Conservation (phyloP, 2,113 vertebrate genomes). For the Pantherophis guttatus region DNA sequence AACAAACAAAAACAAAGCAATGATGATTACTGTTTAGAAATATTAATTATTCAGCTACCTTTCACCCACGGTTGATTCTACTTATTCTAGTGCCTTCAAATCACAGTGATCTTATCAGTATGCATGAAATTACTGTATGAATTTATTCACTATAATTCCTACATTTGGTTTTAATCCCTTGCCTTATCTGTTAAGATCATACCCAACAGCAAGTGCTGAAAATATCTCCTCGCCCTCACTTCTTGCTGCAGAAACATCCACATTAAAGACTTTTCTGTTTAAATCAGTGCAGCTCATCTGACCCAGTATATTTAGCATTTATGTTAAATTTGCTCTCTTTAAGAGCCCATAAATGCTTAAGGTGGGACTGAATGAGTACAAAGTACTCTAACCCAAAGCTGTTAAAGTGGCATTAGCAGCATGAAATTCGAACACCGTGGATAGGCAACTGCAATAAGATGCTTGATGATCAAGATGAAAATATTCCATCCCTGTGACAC, state of each 20-base stretch:
- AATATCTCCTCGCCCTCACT: not conserved
- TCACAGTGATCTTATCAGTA: not conserved
- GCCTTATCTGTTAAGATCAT: not conserved
- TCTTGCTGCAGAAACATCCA: not conserved
- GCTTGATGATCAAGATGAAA: not conserved
- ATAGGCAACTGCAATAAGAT: not conserved
- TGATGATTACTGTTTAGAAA: not conserved
- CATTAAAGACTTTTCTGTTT: not conserved
- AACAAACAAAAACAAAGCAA: not conserved
- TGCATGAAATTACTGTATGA: not conserved
- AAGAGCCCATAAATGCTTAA: not conserved
- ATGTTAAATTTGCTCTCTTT: not conserved
- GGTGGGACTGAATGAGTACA: not conserved
- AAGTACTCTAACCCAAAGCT: not conserved
- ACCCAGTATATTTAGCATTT: not conserved
- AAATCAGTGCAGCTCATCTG: not conserved
- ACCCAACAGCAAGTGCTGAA: not conserved
- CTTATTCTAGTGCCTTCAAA: not conserved
- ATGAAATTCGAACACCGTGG: not conserved
- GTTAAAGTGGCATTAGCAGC: not conserved
- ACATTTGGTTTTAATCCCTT: not conserved
- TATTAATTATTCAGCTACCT: constrained; percentile 1
- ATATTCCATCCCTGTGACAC: not conserved
- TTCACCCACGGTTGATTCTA: not conserved
- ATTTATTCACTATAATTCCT: not conserved